A percentile compares a stretch with the other conserved stretches of the same genome.
Evolutionary conservation across 2,888 invertebrate genomes (phyloP).

Genomic region (Ischnus inquisitorius): DNA sequence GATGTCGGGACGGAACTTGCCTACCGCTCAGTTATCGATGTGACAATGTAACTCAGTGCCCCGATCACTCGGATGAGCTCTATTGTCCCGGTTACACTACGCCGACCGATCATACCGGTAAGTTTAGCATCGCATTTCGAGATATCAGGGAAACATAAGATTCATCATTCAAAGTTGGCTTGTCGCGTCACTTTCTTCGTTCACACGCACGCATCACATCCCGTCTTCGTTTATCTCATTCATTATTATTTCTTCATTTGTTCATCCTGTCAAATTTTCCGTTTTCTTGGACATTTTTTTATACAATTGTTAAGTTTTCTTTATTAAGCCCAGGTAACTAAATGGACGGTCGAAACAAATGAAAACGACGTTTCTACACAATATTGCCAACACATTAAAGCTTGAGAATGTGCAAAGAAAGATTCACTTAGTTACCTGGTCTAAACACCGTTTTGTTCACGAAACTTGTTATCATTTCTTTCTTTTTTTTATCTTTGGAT

Average conservation of each 20-base stretch:
- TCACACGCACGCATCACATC: background rate
- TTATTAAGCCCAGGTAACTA: too few species aligned
- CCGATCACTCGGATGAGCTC: constrained; percentile 87
- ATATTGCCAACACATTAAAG: background rate
- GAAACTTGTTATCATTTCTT: constrained; percentile 5
- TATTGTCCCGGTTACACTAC: constrained; percentile 83
- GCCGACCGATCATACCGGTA: constrained; percentile 47
- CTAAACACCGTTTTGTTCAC: background rate
- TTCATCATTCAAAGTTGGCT: background rate
- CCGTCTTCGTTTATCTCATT: constrained; percentile 1
- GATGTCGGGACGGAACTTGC: constrained; percentile 87
- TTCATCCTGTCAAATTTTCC: too few species aligned
- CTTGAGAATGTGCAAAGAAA: background rate
- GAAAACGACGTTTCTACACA: background rate
- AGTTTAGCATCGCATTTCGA: constrained; percentile 31
- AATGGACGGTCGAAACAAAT: too few species aligned
- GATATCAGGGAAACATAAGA: background rate
- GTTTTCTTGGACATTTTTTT: too few species aligned
- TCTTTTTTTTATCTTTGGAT: constrained; percentile 42
- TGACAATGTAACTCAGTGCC: constrained; percentile 87
- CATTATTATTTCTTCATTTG: background rate
- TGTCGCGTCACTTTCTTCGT: background rate
- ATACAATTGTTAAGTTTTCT: too few species aligned
- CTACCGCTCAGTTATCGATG: constrained; percentile 87
- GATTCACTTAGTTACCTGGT: too few species aligned